phyloP scores from a whole-genome alignment of 2,113 vertebrate genomes.

The Poecilia latipinna region DNA sequence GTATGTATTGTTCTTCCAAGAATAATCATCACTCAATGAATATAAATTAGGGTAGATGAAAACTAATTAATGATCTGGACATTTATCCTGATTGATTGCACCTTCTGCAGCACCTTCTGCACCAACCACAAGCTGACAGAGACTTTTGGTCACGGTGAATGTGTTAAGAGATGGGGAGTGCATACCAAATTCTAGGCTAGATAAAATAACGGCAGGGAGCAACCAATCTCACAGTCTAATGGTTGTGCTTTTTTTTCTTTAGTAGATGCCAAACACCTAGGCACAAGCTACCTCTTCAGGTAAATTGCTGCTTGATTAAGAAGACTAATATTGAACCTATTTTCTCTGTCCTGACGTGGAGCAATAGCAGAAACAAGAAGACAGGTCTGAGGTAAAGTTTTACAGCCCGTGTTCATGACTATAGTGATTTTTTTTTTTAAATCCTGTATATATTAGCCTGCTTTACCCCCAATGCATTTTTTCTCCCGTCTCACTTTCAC shows the following conservation, averaged over 20 bases:
- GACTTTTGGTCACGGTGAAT: neutral
- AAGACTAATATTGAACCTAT: constrained; percentile 7
- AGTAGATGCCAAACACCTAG: constrained; percentile 14
- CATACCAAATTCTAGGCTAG: neutral
- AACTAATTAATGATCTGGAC: constrained; percentile 19
- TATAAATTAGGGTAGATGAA: constrained; percentile 14
- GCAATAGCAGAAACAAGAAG: constrained; percentile 4
- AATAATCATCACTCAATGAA: constrained; percentile 8
- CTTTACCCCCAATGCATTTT: constrained; percentile 14
- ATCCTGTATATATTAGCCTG: constrained; percentile 25
- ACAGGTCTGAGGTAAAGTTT: constrained; percentile 47
- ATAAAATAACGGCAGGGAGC: constrained; percentile 1
- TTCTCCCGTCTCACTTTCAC: constrained; percentile 26
- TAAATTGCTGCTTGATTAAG: constrained; percentile 20
- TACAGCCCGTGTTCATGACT: constrained; percentile 32
- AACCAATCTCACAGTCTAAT: constrained; percentile 22
- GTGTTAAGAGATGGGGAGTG: neutral
- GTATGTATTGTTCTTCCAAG: neutral
- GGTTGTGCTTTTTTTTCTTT: constrained; percentile 21
- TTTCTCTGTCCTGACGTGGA: constrained; percentile 20
- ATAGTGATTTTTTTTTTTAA: constrained; percentile 14
- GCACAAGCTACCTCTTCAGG: constrained; percentile 16
- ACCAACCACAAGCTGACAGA: constrained; percentile 5
- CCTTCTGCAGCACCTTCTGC: constrained; percentile 18
- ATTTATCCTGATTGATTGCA: constrained; percentile 12